phyloP scores from a whole-genome alignment of 2,888 invertebrate genomes.

The Eupithecia tripunctaria region DNA sequence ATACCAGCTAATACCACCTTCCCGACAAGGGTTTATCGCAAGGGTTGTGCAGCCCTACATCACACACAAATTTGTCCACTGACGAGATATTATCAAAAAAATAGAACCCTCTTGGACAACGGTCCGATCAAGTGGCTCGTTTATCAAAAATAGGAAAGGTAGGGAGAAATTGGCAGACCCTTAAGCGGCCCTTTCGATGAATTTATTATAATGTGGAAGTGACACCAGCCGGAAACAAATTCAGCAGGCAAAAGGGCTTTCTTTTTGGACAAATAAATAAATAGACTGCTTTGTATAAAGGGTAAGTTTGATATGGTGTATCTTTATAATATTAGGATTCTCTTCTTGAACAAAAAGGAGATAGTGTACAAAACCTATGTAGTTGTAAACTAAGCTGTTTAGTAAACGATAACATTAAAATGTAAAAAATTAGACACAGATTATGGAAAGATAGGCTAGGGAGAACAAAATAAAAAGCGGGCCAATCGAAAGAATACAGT shows the following conservation, averaged over 20 bases:
- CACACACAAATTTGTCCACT: constrained; percentile 77
- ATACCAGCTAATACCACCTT: constrained; percentile 43
- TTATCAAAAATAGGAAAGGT: constrained; percentile 75
- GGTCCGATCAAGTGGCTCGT: constrained; percentile 71
- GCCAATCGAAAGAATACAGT: neutral
- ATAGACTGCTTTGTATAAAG: neutral
- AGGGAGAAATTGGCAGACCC: constrained; percentile 59
- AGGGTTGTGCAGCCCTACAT: constrained; percentile 60
- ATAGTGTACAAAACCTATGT: neutral
- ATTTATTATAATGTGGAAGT: constrained; percentile 55
- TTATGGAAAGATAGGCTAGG: neutral
- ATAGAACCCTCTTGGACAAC: constrained; percentile 60
- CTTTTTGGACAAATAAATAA: constrained; percentile 20
- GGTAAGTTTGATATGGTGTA: neutral
- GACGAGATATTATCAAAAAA: constrained; percentile 77
- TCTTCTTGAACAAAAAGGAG: neutral
- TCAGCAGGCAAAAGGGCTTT: constrained; percentile 41
- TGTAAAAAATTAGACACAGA: neutral
- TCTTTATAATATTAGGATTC: neutral
- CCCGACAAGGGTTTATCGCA: constrained; percentile 56
- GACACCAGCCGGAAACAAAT: constrained; percentile 44
- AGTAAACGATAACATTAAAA: neutral
- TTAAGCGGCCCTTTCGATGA: constrained; percentile 55
- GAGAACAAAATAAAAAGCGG: neutral
- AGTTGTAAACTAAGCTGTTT: neutral